phyloP scores from a whole-genome alignment of 2,113 vertebrate genomes.

The Chelonoidis abingdonii region DNA sequence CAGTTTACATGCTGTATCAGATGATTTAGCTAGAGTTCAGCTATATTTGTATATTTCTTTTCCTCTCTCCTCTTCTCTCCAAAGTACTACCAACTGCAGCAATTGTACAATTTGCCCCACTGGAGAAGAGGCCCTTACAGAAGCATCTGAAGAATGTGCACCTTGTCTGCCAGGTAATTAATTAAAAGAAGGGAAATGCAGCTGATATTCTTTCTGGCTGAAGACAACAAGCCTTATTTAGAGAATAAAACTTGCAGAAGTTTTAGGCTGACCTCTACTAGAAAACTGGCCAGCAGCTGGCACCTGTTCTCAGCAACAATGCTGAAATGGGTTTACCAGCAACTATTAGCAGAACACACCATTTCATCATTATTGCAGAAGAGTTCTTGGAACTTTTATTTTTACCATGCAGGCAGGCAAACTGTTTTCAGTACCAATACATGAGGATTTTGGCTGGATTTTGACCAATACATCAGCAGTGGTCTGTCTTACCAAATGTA shows the following conservation, averaged over 20 bases:
- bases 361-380: neutral
- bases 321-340: neutral
- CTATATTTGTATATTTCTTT: accelerated
- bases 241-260: neutral
- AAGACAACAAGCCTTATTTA: accelerated
- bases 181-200: accelerated
- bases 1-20: neutral
- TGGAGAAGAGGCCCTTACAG: constrained; percentile 80
- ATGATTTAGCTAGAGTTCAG: neutral
- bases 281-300: neutral
- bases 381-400: neutral
- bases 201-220: accelerated
- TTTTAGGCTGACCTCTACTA: neutral
- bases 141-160: constrained; percentile 75
- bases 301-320: neutral
- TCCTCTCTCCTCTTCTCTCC: neutral
- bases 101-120: constrained; percentile 79
- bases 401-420: neutral
- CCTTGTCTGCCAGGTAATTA: constrained; percentile 82
- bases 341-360: no score
- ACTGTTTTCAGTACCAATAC: neutral
- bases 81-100: constrained; percentile 81
- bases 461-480: neutral
- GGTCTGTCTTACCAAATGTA: neutral
- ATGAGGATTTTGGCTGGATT: neutral